phyloP scores from a whole-genome alignment of 2,113 vertebrate genomes.

The Spilogale gracilis region DNA sequence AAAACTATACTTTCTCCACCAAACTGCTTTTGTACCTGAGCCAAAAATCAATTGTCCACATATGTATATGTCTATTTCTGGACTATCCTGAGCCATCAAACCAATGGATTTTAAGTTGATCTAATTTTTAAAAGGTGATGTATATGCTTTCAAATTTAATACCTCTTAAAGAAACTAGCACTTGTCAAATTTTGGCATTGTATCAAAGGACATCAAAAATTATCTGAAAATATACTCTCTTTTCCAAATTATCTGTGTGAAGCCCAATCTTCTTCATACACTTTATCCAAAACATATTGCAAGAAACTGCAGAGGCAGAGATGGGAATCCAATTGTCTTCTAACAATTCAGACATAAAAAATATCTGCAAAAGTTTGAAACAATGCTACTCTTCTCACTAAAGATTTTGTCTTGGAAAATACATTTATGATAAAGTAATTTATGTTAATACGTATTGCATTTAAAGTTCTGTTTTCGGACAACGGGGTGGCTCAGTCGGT shows the following conservation, averaged over 20 bases:
- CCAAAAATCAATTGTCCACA: constrained; percentile 7
- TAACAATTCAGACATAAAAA: constrained; percentile 2
- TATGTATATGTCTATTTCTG: background rate
- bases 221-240: background rate
- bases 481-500: too few relatives aligned
- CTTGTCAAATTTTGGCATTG: background rate
- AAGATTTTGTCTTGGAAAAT: background rate
- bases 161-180: background rate
- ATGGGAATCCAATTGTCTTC: background rate
- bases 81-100: background rate
- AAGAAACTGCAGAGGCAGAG: background rate
- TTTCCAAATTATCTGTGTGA: background rate
- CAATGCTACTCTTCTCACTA: background rate
- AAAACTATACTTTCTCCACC: background rate
- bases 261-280: background rate
- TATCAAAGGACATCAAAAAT: constrained; percentile 8
- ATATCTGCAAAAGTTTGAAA: constrained; percentile 9
- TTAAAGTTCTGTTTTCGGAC: background rate
- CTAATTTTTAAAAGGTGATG: background rate
- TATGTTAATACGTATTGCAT: background rate
- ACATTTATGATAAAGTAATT: background rate
- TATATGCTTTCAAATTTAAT: background rate
- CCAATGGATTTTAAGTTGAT: background rate
- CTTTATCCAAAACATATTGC: background rate
- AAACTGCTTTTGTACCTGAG: background rate